Evolutionary conservation across 2,797 vertebrate genomes (phyloP).

Genomic region (Australoheros facetus): DNA sequence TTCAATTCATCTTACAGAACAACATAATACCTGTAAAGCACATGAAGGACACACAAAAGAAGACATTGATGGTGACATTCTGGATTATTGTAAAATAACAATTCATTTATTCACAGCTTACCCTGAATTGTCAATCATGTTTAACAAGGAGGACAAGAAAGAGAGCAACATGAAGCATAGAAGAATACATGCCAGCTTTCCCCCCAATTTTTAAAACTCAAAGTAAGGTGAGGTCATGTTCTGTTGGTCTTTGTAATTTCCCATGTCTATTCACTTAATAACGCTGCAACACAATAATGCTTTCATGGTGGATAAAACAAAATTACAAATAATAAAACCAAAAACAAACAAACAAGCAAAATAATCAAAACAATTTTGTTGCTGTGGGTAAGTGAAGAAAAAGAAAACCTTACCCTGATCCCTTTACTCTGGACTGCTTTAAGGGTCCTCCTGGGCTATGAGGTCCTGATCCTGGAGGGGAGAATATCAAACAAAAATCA

Average conservation of each 20-base stretch:
- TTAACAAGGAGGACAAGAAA: neutral
- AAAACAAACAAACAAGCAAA: neutral
- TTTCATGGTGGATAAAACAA: conserved; percentile 21
- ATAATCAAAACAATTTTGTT: conserved; percentile 15
- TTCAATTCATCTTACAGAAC: conserved; percentile 8
- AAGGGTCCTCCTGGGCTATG: conserved; percentile 11
- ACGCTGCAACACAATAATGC: conserved; percentile 22
- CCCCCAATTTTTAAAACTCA: conserved; percentile 2
- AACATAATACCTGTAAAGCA: neutral
- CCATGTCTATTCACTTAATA: conserved; percentile 32
- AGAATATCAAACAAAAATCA: conserved; percentile 64
- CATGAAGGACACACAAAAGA: neutral
- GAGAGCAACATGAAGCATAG: neutral
- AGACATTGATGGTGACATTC: neutral
- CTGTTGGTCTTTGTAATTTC: conserved; percentile 29
- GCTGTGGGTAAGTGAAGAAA: neutral
- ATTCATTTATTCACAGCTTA: neutral
- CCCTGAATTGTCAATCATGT: neutral
- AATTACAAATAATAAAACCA: conserved; percentile 3
- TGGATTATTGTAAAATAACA: neutral
- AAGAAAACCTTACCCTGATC: conserved; percentile 35
- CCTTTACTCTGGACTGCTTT: conserved; percentile 17
- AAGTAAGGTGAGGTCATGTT: conserved; percentile 6
- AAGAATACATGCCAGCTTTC: neutral
- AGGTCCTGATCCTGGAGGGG: conserved; percentile 25